Evolutionary conservation across 2,888 invertebrate species (phyloP).

Genomic region (Clanis bilineata): DNA sequence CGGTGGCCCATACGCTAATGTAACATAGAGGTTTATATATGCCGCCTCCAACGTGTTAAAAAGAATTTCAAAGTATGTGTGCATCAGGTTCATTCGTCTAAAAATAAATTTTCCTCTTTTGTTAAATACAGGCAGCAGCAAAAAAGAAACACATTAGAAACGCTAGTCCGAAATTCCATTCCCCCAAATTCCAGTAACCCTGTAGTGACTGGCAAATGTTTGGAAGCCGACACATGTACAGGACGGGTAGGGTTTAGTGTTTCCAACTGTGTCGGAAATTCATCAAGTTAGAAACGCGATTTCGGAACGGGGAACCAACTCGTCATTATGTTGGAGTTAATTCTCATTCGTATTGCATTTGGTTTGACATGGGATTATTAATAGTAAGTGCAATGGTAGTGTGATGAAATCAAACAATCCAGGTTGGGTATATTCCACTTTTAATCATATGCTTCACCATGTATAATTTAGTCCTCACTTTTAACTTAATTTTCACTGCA

Average conservation of each 20-base stretch:
- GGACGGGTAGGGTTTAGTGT: neutral
- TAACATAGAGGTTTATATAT: too few relatives aligned
- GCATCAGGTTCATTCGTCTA: too few relatives aligned
- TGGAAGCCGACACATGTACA: neutral
- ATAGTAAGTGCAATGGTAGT: too few relatives aligned
- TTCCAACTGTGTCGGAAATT: constrained; percentile 1
- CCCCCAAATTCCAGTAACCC: neutral
- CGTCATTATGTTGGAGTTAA: neutral
- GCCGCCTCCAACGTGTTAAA: too few relatives aligned
- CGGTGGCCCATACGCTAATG: too few relatives aligned
- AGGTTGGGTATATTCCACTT: too few relatives aligned
- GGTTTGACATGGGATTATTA: neutral
- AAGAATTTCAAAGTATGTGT: too few relatives aligned
- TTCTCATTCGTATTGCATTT: neutral
- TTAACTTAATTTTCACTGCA: too few relatives aligned
- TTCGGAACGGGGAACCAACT: neutral
- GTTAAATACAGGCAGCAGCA: neutral
- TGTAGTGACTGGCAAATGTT: constrained; percentile 2
- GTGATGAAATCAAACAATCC: too few relatives aligned
- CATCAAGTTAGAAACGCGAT: constrained; percentile 5
- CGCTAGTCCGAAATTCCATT: neutral
- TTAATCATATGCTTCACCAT: too few relatives aligned
- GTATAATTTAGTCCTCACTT: too few relatives aligned
- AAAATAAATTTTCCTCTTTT: too few relatives aligned
- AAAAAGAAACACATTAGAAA: neutral